Evolutionary conservation across 2,113 vertebrate species (phyloP).

Genomic region (Glaucidium brasilianum): DNA sequence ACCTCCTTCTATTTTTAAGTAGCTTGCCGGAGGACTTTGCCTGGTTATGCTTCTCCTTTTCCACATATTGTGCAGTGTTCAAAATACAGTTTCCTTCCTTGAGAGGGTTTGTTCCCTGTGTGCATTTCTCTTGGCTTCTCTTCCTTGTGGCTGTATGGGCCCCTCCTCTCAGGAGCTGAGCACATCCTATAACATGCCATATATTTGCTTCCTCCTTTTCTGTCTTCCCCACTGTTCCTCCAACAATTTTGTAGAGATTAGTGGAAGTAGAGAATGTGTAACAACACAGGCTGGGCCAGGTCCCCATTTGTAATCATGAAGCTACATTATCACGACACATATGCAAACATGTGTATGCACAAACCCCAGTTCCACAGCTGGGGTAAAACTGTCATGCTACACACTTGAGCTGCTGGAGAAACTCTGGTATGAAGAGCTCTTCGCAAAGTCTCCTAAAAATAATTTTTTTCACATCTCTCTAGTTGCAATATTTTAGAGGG

Average conservation of each 20-base stretch:
- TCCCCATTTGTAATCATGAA: neutral
- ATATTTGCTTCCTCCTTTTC: neutral
- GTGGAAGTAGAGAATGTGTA: neutral
- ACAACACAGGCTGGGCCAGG: neutral
- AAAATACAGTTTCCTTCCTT: neutral
- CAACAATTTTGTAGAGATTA: neutral
- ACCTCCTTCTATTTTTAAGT: neutral
- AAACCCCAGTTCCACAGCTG: neutral
- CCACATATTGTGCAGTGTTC: neutral
- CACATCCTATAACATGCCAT: accelerated
- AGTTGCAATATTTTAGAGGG: neutral
- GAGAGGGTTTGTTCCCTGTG: neutral
- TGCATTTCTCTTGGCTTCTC: neutral
- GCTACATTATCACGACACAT: neutral
- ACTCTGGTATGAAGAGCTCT: neutral
- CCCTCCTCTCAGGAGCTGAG: neutral
- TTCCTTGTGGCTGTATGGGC: neutral
- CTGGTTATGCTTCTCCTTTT: neutral
- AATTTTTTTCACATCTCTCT: neutral
- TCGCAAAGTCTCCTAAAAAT: neutral
- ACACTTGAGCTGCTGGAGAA: neutral
- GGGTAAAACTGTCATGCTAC: neutral
- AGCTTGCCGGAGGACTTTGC: neutral
- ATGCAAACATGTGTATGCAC: accelerated
- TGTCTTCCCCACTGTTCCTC: neutral